Evolutionary conservation across 2,797 vertebrate genomes (phyloP).

Genomic region (Brachyalestes nurse): DNA sequence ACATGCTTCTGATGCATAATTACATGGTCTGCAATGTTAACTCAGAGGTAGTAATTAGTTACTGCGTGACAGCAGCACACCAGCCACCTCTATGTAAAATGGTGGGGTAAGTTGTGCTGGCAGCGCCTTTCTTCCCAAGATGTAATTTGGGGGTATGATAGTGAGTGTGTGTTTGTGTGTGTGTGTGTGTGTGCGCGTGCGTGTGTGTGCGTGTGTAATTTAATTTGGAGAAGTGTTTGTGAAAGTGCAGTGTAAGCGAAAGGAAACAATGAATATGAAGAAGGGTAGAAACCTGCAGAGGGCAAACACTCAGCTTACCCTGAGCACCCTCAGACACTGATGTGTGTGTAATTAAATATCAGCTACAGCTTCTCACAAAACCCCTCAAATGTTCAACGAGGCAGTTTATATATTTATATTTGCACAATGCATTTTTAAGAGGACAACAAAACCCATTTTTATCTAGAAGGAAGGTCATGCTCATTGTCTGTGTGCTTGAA

Average conservation of each 20-base stretch:
- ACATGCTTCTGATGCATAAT: conserved; percentile 28
- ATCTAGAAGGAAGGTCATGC: not conserved
- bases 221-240: conserved; percentile 4
- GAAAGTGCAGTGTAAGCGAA: conserved; percentile 15
- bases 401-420: not conserved
- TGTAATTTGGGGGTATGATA: conserved; percentile 12
- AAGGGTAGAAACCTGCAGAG: conserved; percentile 1
- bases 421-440: not conserved
- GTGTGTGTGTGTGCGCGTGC: not conserved
- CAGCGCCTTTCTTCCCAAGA: conserved; percentile 13
- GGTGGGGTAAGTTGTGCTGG: not conserved
- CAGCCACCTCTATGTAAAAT: conserved; percentile 22
- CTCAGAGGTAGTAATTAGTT: conserved; percentile 39
- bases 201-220: not conserved
- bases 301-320: conserved; percentile 5
- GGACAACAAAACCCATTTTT: not conserved
- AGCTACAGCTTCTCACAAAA: not conserved
- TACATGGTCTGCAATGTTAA: conserved; percentile 33
- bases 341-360: not conserved
- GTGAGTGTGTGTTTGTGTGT: not conserved
- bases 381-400: not conserved
- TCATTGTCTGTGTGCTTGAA: no score
- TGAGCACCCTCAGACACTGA: not conserved
- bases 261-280: conserved; percentile 19
- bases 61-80: conserved; percentile 3